phyloP scores from a whole-genome alignment of 2,797 vertebrate genomes.

The Platyrinchus mystaceus region DNA sequence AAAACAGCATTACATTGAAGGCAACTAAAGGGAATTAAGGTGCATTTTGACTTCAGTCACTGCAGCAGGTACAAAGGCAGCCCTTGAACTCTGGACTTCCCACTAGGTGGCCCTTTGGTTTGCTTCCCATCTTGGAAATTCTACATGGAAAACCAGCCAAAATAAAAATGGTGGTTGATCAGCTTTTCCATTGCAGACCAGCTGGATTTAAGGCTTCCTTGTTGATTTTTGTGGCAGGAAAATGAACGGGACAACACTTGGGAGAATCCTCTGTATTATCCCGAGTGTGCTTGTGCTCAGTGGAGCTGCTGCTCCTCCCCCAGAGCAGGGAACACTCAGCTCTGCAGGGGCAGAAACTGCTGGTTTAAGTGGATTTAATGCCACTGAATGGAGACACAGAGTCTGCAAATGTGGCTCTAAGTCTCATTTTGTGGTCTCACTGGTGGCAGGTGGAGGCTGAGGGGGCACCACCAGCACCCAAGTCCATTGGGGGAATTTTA shows the following conservation, averaged over 20 bases:
- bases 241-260: neutral
- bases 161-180: neutral
- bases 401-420: neutral
- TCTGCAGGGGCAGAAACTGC: neutral
- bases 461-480: neutral
- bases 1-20: neutral
- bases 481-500: neutral
- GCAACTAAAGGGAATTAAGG: neutral
- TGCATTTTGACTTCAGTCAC: neutral
- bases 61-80: neutral
- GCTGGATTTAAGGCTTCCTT: neutral
- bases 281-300: neutral
- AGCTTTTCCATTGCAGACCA: neutral
- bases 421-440: neutral
- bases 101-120: neutral
- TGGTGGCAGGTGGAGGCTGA: neutral
- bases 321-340: neutral
- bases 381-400: neutral
- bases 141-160: neutral
- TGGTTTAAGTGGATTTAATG: neutral
- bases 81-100: neutral
- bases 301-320: neutral
- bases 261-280: neutral
- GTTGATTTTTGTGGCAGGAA: conserved; percentile 15
- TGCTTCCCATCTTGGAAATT: neutral